Evolutionary conservation across 2,797 vertebrate genomes (phyloP).

Genomic region (Pangasius macronema): DNA sequence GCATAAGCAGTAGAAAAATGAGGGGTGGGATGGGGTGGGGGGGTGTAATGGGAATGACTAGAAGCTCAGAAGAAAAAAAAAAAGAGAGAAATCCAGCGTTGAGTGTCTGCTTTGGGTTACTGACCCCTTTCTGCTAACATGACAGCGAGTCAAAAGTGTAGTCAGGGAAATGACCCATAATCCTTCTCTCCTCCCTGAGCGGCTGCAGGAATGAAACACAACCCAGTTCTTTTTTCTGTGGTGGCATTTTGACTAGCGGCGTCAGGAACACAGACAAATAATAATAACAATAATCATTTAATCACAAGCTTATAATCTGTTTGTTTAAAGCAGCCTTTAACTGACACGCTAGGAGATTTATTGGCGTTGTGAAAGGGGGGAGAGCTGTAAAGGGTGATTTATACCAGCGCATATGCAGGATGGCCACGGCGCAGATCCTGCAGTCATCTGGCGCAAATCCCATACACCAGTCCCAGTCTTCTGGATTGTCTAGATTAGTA

Average conservation of each 20-base stretch:
- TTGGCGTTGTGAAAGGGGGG: too few relatives aligned
- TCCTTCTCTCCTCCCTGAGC: not conserved
- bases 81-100: not conserved
- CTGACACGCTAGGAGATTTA: not conserved
- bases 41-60: not conserved
- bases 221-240: too few relatives aligned
- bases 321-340: not conserved
- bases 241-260: not conserved
- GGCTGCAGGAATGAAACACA: not conserved
- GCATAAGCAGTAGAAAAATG: not conserved
- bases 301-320: not conserved
- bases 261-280: not conserved
- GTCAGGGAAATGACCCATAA: slow-evolving; percentile 4
- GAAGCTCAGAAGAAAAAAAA: not conserved
- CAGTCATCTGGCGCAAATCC: not conserved
- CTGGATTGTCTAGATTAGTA: too few relatives aligned
- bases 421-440: not conserved
- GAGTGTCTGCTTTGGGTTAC: not conserved
- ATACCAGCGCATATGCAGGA: not conserved
- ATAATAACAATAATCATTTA: not conserved
- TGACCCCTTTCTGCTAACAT: slow-evolving; percentile 3
- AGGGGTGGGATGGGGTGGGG: too few relatives aligned
- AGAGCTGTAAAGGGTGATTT: not conserved
- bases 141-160: not conserved
- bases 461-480: too few relatives aligned